Base-by-base conservation (phyloP, 2,113 vertebrate genomes). In the Prunella himalayana region DNA sequence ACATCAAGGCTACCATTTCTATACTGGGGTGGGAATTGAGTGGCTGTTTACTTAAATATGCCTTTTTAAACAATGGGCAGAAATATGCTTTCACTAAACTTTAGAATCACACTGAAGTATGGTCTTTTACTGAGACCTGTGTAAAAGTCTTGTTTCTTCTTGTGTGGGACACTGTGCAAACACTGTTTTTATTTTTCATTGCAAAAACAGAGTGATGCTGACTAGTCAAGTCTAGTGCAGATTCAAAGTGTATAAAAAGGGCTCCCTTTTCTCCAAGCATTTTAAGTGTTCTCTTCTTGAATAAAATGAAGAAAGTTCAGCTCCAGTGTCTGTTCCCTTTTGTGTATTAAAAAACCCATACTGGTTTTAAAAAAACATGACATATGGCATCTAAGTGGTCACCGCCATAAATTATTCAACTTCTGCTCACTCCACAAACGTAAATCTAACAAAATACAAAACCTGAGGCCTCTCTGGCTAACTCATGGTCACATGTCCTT, bases 371-470 rank as follows among this genome's bases (percentile, higher is more conserved):
- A 94, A 84, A 84, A 53, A 2, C 63, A 60, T 37, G 79, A 92
- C 90, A 97, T 96, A 97, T 94, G 93, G 92, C 72, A 93, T 75
- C 92, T 96, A 94, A 96, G 88, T 95, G 90, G 90, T 80, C 88
- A 94, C 79, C 4, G 5, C 80, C 86, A 96, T 97, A 96, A 97
- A 97, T 97, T 94, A 97, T 97, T 96, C 93, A 96, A 81, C 61
- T 56, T 92, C 92, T 71, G 79, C 65, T 90, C 85, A 41, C 72
- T 93, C 64, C 31, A 28, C 90, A 90, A 92, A 94, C 0, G 5
- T 94, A 94, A 96, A 95, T 88, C 82, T 92, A 93, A 94, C 76
- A 88, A 94, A 95, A 90, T 30, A 75, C 82, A 92, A 92, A 96
- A 93, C 41, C 75, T 14, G 80, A 75, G 85, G 60, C 85, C n/a